Evolutionary conservation across 2,113 vertebrate genomes (phyloP).

Genomic region (Scopus umbretta): DNA sequence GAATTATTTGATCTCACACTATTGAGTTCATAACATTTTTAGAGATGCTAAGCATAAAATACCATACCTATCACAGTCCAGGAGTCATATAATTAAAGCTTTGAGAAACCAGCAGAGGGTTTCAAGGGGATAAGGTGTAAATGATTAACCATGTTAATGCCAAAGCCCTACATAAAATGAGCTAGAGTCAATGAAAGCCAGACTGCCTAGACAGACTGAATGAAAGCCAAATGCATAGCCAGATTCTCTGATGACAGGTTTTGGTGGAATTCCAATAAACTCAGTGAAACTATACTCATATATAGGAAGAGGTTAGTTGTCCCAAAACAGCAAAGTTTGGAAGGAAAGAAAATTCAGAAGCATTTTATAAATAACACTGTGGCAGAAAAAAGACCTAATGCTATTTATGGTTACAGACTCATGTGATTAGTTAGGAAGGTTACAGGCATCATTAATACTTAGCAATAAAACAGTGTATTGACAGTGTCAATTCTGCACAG

Average conservation of each 20-base stretch:
- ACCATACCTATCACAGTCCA: neutral
- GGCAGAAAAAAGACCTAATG: neutral
- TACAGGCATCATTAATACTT: neutral
- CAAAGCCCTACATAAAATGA: neutral
- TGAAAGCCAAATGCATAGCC: neutral
- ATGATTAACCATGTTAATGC: neutral
- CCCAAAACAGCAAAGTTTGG: neutral
- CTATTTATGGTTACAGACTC: neutral
- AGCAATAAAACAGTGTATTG: neutral
- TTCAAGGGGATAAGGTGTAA: neutral
- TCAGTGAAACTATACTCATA: neutral
- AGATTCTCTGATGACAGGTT: neutral
- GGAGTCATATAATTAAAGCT: neutral
- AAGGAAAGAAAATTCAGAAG: neutral
- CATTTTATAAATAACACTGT: neutral
- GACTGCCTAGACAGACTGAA: neutral
- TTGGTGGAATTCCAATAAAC: neutral
- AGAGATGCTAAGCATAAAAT: neutral
- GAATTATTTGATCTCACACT: slow-evolving; percentile 32
- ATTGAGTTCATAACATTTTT: neutral
- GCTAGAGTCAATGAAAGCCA: neutral
- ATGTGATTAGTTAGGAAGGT: neutral
- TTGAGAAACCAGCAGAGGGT: neutral
- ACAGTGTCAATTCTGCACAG: neutral
- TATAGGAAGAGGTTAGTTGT: neutral